Conservation (phyloP, 1,140 invertebrate genomes). For the Coptotermes formosanus region DNA sequence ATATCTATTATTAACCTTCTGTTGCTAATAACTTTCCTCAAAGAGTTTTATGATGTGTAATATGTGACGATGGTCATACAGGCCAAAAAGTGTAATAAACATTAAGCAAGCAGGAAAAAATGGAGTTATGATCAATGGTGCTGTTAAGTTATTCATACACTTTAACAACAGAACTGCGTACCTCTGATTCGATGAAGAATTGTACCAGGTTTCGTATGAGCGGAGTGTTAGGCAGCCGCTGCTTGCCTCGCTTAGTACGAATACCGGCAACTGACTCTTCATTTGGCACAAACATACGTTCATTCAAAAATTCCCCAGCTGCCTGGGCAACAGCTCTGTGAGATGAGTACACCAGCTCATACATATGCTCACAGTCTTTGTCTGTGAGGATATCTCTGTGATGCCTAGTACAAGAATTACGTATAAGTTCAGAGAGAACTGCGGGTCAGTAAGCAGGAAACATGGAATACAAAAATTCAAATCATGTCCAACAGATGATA, state of each 20-base stretch:
- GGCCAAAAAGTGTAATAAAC: too few species aligned
- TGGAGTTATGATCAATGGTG: too few species aligned
- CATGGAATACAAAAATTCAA: too few species aligned
- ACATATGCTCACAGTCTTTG: conserved; percentile 99
- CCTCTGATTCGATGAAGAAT: conserved; percentile 98
- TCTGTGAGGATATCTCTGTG: conserved; percentile 92
- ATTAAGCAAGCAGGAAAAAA: too few species aligned
- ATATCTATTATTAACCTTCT: too few species aligned
- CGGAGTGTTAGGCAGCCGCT: conserved; percentile 88
- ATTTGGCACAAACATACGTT: conserved; percentile 83
- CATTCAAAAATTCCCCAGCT: conserved; percentile 97
- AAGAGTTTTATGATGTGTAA: too few species aligned
- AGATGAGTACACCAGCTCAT: conserved; percentile 97
- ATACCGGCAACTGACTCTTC: conserved; percentile 68
- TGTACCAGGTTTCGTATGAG: conserved; percentile 93
- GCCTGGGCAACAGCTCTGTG: conserved; percentile 93
- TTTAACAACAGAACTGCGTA: conserved; percentile 41
- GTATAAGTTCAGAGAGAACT: too few species aligned
- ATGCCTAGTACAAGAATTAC: conserved; percentile 56
- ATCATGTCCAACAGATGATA: too few species aligned
- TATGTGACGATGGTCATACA: too few species aligned
- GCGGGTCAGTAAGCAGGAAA: too few species aligned
- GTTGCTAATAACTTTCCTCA: too few species aligned
- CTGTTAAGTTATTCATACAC: too few species aligned
- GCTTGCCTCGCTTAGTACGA: conserved; percentile 85